Conservation (phyloP, 2,888 invertebrate genomes). For the Platycheirus albimanus region DNA sequence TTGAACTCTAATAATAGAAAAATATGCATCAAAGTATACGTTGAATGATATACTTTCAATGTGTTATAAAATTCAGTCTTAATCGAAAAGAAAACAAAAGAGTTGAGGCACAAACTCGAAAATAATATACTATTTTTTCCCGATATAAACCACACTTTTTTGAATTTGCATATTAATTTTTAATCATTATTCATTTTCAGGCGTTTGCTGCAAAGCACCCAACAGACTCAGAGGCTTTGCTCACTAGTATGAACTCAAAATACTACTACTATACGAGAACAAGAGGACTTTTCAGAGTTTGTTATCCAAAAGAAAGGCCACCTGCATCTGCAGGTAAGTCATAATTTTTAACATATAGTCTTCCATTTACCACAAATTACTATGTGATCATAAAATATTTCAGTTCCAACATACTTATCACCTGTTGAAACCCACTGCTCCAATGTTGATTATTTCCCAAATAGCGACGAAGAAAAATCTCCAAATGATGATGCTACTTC, state of each 20-base stretch:
- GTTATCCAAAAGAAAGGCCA: slow-evolving; percentile 96
- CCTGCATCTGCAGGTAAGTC: slow-evolving; percentile 87
- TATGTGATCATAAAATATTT: slow-evolving; percentile 19
- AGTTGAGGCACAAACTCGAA: slow-evolving; percentile 2
- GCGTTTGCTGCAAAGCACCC: slow-evolving; percentile 88
- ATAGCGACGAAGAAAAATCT: slow-evolving; percentile 80
- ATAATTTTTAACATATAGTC: background rate
- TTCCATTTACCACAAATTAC: background rate
- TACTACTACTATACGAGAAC: slow-evolving; percentile 96
- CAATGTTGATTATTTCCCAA: slow-evolving; percentile 96
- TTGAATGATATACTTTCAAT: no score
- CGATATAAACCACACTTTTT: no score
- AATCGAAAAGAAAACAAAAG: background rate
- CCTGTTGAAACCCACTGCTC: slow-evolving; percentile 97
- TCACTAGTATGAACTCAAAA: slow-evolving; percentile 92
- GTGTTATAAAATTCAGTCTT: no score
- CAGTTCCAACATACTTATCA: slow-evolving; percentile 94
- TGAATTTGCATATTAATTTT: no score
- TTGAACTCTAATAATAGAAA: no score
- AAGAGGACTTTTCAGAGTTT: slow-evolving; percentile 95
- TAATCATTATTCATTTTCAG: slow-evolving; percentile 81
- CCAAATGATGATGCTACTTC: slow-evolving; percentile 90
- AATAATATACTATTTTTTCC: background rate
- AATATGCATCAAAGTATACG: no score
- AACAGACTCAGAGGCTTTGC: slow-evolving; percentile 86